Base-by-base conservation (phyloP, 1,140 invertebrate genomes). In the Macrobrachium rosenbergii region DNA sequence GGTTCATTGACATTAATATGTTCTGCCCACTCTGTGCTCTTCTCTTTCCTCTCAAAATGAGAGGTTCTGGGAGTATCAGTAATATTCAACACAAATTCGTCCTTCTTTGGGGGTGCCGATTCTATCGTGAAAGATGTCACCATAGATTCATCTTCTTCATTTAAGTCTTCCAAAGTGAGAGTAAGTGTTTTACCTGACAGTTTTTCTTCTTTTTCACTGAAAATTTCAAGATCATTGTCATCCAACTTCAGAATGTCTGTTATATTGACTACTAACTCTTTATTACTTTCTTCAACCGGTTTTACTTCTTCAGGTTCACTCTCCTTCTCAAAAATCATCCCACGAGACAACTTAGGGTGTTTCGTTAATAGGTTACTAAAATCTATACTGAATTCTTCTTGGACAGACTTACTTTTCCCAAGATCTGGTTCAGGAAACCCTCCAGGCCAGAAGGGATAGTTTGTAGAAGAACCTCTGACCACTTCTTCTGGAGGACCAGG, bases 401-500 rank as follows among this genome's bases (percentile, higher is more conserved):
- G 86, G 28, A 88, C 79, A 6, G 87, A 72, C 59, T 90, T 82
- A 52, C 52, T 52, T 23, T 89, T 87, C 21, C 91, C 90, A 23
- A 90, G 62, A 37, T 83, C 88, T 79, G 91, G 94, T 90, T 95
- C 94, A 69, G 95, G 94, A 90, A 96, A 95, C 60, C 96, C 96
- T 60, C 95, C 96, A 85, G 96, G 96, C 95, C 95, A 96, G 91
- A 97, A 97, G 45, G 95, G 95, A 91, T 94, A 94, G 91, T 96
- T 96, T 80, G 94, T 94, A 0, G 94, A 92, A 91, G 94, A 95
- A 8, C 96, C 96, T 90, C 93, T 93, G 11, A 95, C 93, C 89
- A 93, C 93, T 90, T 95, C 93, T 60, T 92, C 91, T 64, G 94
- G 92, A 63, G 94, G 92, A 5, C 92, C 93, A 58, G 93, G 93